Conservation (phyloP, 2,888 invertebrate genomes). For the Disparrhopalites patrizii region DNA sequence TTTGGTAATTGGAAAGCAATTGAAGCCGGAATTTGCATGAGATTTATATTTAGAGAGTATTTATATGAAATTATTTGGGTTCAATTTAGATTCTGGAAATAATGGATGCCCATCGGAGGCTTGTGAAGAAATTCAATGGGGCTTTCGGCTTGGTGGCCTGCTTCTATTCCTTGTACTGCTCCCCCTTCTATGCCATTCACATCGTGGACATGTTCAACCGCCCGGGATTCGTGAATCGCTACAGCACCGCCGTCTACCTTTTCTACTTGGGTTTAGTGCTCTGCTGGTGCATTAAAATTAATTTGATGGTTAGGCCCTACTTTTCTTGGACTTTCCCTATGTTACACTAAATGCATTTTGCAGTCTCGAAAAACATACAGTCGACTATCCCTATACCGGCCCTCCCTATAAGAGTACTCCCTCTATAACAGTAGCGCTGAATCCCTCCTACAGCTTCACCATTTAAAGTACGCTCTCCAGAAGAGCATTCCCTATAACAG, state of each 20-base stretch:
- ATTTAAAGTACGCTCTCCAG: too few relatives aligned
- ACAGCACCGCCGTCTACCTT: not conserved
- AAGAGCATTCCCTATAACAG: too few relatives aligned
- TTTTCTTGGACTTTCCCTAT: too few relatives aligned
- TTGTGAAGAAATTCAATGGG: conserved; percentile 1
- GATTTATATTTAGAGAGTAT: too few relatives aligned
- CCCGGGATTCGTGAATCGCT: conserved; percentile 15
- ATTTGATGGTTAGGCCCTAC: conserved; percentile 3
- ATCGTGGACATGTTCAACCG: conserved; percentile 12
- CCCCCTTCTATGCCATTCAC: conserved; percentile 10
- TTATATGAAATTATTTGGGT: too few relatives aligned
- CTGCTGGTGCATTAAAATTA: not conserved
- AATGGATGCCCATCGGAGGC: not conserved
- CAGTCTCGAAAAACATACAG: too few relatives aligned
- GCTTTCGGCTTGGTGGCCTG: conserved; percentile 2
- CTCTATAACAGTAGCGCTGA: too few relatives aligned
- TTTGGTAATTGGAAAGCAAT: too few relatives aligned
- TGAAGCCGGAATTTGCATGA: not conserved
- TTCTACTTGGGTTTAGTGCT: not conserved
- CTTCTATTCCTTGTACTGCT: conserved; percentile 15
- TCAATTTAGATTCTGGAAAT: conserved; percentile 14
- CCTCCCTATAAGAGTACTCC: too few relatives aligned
- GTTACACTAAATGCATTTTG: too few relatives aligned
- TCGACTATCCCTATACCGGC: too few relatives aligned
- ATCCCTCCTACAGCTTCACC: too few relatives aligned